Evolutionary conservation across 2,797 vertebrate genomes (phyloP).

Genomic region (Crossoptilon crossoptilon): DNA sequence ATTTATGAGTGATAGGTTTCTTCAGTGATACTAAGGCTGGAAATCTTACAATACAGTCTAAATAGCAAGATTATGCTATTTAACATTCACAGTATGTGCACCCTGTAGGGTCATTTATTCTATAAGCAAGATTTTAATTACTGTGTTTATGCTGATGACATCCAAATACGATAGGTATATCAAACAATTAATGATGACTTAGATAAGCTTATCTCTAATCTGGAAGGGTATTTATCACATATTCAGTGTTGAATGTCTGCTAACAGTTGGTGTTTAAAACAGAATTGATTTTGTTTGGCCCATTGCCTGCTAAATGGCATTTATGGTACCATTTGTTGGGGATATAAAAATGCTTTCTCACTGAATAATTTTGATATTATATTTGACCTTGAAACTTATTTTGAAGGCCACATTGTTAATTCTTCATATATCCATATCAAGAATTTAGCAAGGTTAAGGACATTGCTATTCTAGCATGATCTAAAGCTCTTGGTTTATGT

Average conservation of each 20-base stretch:
- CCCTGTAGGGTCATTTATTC: background rate
- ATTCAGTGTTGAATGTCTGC: background rate
- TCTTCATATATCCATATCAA: slow-evolving; percentile 28
- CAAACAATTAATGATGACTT: slow-evolving; percentile 16
- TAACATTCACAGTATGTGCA: background rate
- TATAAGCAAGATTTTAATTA: slow-evolving; percentile 7
- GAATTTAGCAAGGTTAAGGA: slow-evolving; percentile 47
- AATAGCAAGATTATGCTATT: background rate
- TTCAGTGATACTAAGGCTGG: background rate
- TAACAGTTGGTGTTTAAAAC: slow-evolving; percentile 7
- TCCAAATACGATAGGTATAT: slow-evolving; percentile 41
- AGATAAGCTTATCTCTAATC: slow-evolving; percentile 17
- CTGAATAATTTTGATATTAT: slow-evolving; percentile 9
- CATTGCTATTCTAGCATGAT: slow-evolving; percentile 41
- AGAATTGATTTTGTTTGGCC: slow-evolving; percentile 42
- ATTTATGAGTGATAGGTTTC: background rate
- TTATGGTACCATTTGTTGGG: background rate
- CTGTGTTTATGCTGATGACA: slow-evolving; percentile 48
- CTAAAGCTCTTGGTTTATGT: slow-evolving; percentile 25
- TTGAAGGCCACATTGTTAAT: background rate
- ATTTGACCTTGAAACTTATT: slow-evolving; percentile 43
- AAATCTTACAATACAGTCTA: background rate
- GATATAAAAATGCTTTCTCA: slow-evolving; percentile 1
- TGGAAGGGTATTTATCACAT: background rate
- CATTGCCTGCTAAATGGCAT: background rate